phyloP scores from a whole-genome alignment of 2,888 invertebrate species.

The Chaitophorus viminalis region DNA sequence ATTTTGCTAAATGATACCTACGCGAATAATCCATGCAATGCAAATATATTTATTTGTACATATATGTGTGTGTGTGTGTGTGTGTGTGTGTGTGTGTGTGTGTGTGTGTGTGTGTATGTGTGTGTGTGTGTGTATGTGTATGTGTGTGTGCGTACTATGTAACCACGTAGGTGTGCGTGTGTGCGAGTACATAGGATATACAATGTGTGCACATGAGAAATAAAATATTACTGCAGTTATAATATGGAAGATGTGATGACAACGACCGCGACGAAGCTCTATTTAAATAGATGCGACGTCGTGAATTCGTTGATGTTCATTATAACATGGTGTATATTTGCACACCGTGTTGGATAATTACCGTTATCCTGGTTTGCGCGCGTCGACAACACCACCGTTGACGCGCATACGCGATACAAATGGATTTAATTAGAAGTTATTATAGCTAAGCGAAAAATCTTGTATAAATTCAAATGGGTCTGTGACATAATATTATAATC shows the following conservation, averaged over 20 bases:
- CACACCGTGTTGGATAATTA: conserved; percentile 27
- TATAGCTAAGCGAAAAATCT: conserved; percentile 42
- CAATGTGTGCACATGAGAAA: neutral
- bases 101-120: no score
- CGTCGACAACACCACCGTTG: neutral
- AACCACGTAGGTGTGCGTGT: no score
- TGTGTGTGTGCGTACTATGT: no score
- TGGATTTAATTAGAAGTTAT: conserved; percentile 38
- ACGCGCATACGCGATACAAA: conserved; percentile 2
- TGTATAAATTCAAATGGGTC: conserved; percentile 12
- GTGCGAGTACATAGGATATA: neutral
- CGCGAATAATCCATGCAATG: neutral
- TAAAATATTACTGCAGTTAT: neutral
- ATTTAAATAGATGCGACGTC: conserved; percentile 35
- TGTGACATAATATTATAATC: neutral
- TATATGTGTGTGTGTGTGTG: no score
- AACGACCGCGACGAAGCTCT: neutral
- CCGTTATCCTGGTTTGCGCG: conserved; percentile 25
- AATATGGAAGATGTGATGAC: neutral
- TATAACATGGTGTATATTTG: neutral
- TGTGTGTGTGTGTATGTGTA: no score
- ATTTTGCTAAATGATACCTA: neutral
- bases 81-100: no score
- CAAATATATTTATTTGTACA: neutral
- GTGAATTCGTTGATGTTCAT: conserved; percentile 21